Conservation (phyloP, 2,888 invertebrate species). For the Sipha maydis region DNA sequence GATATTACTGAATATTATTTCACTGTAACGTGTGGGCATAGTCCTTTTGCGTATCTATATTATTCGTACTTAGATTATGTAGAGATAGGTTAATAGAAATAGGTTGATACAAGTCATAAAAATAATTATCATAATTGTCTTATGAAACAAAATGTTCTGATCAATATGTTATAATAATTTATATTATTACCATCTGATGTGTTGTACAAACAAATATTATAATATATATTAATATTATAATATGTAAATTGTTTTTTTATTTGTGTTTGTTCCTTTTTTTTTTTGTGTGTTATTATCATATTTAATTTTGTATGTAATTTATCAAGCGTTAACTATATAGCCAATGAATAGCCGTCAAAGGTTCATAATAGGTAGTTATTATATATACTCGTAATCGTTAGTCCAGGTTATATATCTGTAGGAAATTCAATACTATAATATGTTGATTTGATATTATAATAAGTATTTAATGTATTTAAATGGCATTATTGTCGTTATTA, state of each 20-base stretch:
- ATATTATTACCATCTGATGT: slow-evolving; percentile 13
- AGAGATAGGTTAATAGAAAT: neutral
- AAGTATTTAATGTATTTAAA: neutral
- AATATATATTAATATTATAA: neutral
- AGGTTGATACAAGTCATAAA: neutral
- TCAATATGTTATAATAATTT: neutral
- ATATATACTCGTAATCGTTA: neutral
- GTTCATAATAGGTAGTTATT: neutral
- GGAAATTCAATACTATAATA: neutral
- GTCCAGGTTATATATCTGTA: slow-evolving; percentile 32
- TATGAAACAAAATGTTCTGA: slow-evolving; percentile 60
- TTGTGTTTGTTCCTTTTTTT: neutral
- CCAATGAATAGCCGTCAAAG: neutral
- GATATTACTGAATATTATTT: too few species aligned
- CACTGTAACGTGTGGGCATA: too few species aligned
- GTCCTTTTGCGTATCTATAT: too few species aligned
- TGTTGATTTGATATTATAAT: neutral
- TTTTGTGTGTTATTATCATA: neutral
- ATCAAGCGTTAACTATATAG: slow-evolving; percentile 34
- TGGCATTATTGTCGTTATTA: neutral
- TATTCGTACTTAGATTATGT: neutral
- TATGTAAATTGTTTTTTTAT: neutral
- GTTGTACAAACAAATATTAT: slow-evolving; percentile 30
- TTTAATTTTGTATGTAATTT: slow-evolving; percentile 56
- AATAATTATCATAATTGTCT: slow-evolving; percentile 35